Base-by-base conservation (phyloP, 2,113 vertebrate genomes). In the Microtus pennsylvanicus region DNA sequence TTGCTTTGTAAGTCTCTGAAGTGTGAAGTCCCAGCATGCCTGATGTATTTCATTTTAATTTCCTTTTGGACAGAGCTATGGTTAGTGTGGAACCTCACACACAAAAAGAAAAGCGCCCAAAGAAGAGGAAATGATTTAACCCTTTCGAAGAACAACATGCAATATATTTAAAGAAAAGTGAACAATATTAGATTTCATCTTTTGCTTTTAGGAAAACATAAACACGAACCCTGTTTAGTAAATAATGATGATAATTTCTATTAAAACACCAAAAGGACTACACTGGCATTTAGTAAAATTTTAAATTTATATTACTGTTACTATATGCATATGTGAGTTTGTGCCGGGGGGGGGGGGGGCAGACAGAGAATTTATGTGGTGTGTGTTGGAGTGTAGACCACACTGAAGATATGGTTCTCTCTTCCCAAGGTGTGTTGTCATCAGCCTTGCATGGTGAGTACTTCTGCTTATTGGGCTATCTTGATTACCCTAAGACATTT, bases 41-140 rank as follows among this genome's bases (percentile, higher is more conserved):
- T 97, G 97, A 98, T 98, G 98, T 96, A 98, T 99, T 99, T 98
- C 98, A 98, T 97, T 99, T 98, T 99, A 98, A 99, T 99, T 99
- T 99, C 98, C 98, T 98, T 98, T 98, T 98, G 97, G 98, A 92
- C 97, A 98, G 98, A 98, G 95, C 97, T 98, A 93, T 93, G 97
- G 98, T 98, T 98, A 97, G 98, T 19, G 83, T 96, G 96, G 97
- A 98, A 97, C 97, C 97, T 98, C 98, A 89, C 81, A 63, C 95
- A 26, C 94, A 85, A 97, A 91, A 90, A 97, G 94, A 97, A 93
- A 96, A 94, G 97, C 0, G 89, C 96, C 96, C 96, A 94, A 97
- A 93, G 91, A 96, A 78, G 97, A 98, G 98, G 98, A 99, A 99
- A 99, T 99, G 93, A 97, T 98, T 99, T 99, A 98, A 98, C 98